Evolutionary conservation across 2,888 invertebrate species (phyloP).

Genomic region (Trilocha varians): DNA sequence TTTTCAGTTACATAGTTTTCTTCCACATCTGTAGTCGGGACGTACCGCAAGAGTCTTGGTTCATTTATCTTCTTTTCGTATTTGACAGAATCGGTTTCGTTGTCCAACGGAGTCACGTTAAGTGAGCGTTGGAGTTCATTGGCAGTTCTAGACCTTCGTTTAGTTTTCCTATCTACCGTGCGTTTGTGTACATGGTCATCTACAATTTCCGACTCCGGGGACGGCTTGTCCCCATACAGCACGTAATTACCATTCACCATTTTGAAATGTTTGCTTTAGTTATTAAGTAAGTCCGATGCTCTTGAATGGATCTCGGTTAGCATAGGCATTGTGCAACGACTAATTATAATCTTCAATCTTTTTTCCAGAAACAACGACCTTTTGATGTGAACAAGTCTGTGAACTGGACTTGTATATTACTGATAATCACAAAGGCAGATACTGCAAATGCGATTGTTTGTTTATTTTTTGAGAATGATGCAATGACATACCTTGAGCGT

Average conservation of each 20-base stretch:
- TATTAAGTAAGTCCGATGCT: conserved; percentile 12
- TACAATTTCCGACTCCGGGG: conserved; percentile 58
- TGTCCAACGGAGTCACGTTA: conserved; percentile 52
- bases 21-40: conserved; percentile 55
- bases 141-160: conserved; percentile 45
- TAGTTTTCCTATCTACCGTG: conserved; percentile 45
- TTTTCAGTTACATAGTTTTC: conserved; percentile 56
- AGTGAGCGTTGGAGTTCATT: conserved; percentile 50
- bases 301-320: conserved; percentile 19
- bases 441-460: conserved; percentile 49
- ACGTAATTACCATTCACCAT: conserved; percentile 70
- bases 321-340: conserved; percentile 26
- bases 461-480: conserved; percentile 34
- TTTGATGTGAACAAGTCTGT: conserved; percentile 16
- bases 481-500: conserved; percentile 44
- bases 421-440: conserved; percentile 29
- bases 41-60: conserved; percentile 53
- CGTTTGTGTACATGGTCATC: conserved; percentile 56
- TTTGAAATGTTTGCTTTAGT: conserved; percentile 14
- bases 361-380: conserved; percentile 14
- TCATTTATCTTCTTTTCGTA: conserved; percentile 61
- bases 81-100: conserved; percentile 61
- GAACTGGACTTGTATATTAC: conserved; percentile 22
- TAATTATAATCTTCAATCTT: conserved; percentile 12
- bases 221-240: conserved; percentile 56